These are phyloP conservation scores for Mesorhabditis belari DNA, from an alignment of 2,888 invertebrate species.

Conservation along the genomic window DNA sequence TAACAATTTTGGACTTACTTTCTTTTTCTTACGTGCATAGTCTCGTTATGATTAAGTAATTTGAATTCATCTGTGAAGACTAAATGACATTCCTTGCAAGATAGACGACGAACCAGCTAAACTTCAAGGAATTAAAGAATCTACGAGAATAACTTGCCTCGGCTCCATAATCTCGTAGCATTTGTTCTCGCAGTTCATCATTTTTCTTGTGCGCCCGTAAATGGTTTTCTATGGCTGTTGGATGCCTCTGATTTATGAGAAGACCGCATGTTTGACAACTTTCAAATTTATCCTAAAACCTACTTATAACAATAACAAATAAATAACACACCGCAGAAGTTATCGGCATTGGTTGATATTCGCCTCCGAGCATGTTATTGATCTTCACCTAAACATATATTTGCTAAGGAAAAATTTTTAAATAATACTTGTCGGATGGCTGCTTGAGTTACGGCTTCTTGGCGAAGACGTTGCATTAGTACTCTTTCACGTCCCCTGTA, in stretches of 20 bases:
- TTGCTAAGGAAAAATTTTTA: not conserved
- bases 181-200: conserved; percentile 29
- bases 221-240: conserved; percentile 39
- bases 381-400: conserved; percentile 6
- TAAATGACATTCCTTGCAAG: conserved; percentile 36
- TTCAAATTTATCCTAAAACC: conserved; percentile 14
- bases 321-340: not conserved
- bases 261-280: conserved; percentile 35
- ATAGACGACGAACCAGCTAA: conserved; percentile 26
- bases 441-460: not conserved
- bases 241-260: conserved; percentile 34
- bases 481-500: conserved; percentile 11
- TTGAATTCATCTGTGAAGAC: conserved; percentile 38
- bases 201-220: conserved; percentile 42
- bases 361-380: conserved; percentile 8
- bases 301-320: not conserved
- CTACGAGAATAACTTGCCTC: conserved; percentile 13
- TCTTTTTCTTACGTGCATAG: conserved; percentile 25
- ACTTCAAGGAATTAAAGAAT: not conserved
- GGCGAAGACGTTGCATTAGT: conserved; percentile 5
- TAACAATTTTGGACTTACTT: conserved; percentile 11
- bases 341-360: conserved; percentile 1
- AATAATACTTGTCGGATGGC: not conserved
- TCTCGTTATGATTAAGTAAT: conserved; percentile 19
- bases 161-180: conserved; percentile 26